Percentiles rank a stretch among this genome's conserved stretches.
Conservation (phyloP, 35 echinoderm and acorn worm species). For the Ptychodera flava region DNA sequence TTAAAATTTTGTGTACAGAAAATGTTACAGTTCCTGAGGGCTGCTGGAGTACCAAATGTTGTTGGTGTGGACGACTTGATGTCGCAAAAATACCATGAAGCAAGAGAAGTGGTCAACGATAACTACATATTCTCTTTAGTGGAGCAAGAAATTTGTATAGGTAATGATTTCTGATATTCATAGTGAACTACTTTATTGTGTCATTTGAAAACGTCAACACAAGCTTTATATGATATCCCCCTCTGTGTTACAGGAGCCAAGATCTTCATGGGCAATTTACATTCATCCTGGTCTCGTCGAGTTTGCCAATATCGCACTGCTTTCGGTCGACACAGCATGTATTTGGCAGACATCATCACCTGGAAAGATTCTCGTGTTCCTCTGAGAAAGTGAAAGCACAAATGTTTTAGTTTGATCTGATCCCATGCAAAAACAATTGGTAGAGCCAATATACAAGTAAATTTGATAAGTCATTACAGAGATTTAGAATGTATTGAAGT, state of each 20-base stretch:
- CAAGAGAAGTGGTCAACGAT: neutral
- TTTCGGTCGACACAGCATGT: neutral
- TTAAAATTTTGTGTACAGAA: neutral
- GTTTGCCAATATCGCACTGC: neutral
- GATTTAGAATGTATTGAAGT: no score
- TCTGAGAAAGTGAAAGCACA: neutral
- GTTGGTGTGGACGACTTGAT: neutral
- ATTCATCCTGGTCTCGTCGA: neutral
- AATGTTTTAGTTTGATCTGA: no score
- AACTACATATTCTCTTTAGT: neutral
- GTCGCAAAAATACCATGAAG: neutral
- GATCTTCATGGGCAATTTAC: neutral
- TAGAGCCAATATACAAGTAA: no score
- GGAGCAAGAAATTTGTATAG: neutral
- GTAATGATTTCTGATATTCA: no score
- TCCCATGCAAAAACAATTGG: no score
- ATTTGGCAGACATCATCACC: neutral
- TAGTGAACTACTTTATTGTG: no score
- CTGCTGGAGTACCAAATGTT: neutral
- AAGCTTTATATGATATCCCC: no score
- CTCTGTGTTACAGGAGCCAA: neutral
- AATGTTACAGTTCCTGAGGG: neutral
- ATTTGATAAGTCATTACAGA: no score
- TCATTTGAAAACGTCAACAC: no score
- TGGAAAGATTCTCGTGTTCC: neutral